These are phyloP conservation scores for Kuschelorhynchus macadamiae DNA, from an alignment of 2,888 invertebrate genomes.

Conservation along the genomic window DNA sequence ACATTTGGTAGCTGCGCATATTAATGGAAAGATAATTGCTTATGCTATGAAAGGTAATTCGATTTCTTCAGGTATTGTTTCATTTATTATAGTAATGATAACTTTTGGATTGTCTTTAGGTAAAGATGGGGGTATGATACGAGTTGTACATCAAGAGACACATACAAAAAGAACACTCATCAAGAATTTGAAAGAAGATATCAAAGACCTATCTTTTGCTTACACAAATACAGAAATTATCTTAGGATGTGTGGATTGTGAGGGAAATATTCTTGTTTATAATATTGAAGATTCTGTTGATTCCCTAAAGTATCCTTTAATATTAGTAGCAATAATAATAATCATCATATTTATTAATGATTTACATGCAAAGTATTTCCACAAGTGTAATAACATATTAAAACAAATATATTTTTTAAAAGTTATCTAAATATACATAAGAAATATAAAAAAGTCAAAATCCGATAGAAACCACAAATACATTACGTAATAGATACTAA, in stretches of 20 bases:
- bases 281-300: constrained; percentile 77
- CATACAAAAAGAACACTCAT: constrained; percentile 83
- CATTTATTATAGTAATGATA: no score
- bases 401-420: no score
- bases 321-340: no score
- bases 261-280: constrained; percentile 87
- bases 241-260: constrained; percentile 89
- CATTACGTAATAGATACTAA: no score
- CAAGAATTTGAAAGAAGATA: constrained; percentile 88
- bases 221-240: constrained; percentile 83
- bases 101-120: no score
- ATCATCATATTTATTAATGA: no score
- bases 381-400: no score
- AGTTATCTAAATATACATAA: no score
- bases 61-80: not conserved
- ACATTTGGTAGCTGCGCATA: constrained; percentile 89
- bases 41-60: constrained; percentile 90
- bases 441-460: no score
- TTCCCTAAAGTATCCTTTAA: constrained; percentile 72
- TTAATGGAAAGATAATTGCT: constrained; percentile 87
- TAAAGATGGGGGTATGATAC: constrained; percentile 79
- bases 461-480: no score
- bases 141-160: constrained; percentile 83
- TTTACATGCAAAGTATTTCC: no score
- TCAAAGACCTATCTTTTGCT: constrained; percentile 94